Evolutionary conservation across 2,888 invertebrate species (phyloP).

Genomic region (Patella pellucida): DNA sequence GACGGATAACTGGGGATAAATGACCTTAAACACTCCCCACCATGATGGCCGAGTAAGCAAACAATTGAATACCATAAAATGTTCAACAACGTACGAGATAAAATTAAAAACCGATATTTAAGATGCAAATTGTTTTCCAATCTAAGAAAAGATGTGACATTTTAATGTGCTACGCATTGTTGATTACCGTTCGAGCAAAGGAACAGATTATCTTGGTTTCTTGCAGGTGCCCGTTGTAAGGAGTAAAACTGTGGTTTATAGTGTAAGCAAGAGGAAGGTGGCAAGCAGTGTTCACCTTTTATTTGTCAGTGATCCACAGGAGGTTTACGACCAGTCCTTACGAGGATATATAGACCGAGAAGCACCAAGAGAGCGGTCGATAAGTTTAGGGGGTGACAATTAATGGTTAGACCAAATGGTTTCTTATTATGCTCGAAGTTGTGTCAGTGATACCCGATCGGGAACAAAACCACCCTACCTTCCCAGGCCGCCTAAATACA

Average conservation of each 20-base stretch:
- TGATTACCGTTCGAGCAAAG: not conserved
- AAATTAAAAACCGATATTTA: not conserved
- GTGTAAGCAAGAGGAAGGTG: too few relatives aligned
- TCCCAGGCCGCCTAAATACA: slow-evolving; percentile 14
- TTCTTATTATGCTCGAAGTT: slow-evolving; percentile 19
- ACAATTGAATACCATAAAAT: not conserved
- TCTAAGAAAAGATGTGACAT: slow-evolving; percentile 1
- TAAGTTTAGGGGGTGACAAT: slow-evolving; percentile 9
- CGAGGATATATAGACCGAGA: too few relatives aligned
- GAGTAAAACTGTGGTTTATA: too few relatives aligned
- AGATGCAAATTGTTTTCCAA: not conserved
- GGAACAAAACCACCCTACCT: slow-evolving; percentile 16
- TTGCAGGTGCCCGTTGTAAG: slow-evolving; percentile 7
- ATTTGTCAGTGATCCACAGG: not conserved
- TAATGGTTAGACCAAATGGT: slow-evolving; percentile 23
- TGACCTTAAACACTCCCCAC: not conserved
- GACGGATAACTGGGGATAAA: not conserved
- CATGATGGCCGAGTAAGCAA: not conserved
- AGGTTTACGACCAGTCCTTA: not conserved
- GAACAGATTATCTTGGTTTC: not conserved
- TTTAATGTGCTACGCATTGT: slow-evolving; percentile 2
- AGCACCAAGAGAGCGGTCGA: not conserved
- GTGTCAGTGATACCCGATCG: slow-evolving; percentile 22
- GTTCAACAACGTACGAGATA: not conserved
- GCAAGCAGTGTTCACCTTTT: not conserved